Base-by-base conservation (phyloP, 2,888 invertebrate genomes). In the Hoplodrina blanda region DNA sequence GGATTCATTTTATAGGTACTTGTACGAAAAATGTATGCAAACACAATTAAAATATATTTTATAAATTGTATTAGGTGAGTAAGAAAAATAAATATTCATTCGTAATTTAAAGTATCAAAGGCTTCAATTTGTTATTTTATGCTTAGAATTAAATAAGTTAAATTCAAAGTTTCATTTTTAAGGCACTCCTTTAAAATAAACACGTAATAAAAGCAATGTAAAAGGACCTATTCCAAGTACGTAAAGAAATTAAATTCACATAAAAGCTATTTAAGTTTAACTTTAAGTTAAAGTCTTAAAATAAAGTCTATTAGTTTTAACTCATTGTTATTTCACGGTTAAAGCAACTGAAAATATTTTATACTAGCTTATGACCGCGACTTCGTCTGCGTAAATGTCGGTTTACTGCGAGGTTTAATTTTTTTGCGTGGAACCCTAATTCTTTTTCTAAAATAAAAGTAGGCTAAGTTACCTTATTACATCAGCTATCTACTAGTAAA, bases 161-260 rank as follows among this genome's bases (percentile, higher is more conserved):
- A 37, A n/a, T 46, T 53, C 20, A n/a, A 69, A 60, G 49, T 55
- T 20, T 33, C 19, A 11, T 10, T 52, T 46, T 46, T 54, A 46
- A 25, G 62, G 17, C 46, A n/a, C 15, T 46, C 30, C 0, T 8
- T 19, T 55, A 61, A 41, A 73, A 62, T 55, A 52, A 44, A 44
- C 53, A 64, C 19, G 41, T 7, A 56, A 10, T 52, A 30, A 57
- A 69, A 62, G 46, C 57, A 54, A 46, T 62, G 44, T 60, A 30
- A 46, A 67, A 64, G 54, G 53, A 33, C 25, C 41, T 30, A 56
- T 50, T 54, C 30, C 6, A 53, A 62, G 52, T 57, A 19, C 64
- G 78, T 64, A 41, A 55, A n/a, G n/a, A n/a, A 68, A 70, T 70
- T 65, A 55, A 68, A 82, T 82, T 82, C 55, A 55, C 25, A 50